Evolutionary conservation across 2,797 vertebrate genomes (phyloP).

Genomic region (Sebastes iracundus): DNA sequence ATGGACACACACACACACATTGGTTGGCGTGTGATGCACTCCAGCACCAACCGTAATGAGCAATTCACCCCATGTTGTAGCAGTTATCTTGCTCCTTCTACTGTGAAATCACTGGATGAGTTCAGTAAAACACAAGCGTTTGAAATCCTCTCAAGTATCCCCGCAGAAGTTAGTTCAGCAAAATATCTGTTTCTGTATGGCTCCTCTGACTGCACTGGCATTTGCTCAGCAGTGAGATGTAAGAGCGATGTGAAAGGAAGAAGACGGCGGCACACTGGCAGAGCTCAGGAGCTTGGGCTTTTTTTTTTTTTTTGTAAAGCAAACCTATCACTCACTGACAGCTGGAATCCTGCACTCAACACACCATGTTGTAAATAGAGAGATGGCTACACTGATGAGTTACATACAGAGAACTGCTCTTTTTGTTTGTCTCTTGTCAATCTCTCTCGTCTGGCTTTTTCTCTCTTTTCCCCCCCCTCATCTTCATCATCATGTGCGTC

Average conservation of each 20-base stretch:
- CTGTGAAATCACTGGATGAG: conserved; percentile 45
- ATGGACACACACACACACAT: not conserved
- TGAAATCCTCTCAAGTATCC: not conserved
- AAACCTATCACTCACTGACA: conserved; percentile 36
- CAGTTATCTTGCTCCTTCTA: conserved; percentile 40
- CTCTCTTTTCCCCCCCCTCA: not conserved
- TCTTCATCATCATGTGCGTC: not conserved
- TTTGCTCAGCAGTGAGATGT: conserved; percentile 27
- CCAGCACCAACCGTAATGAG: conserved; percentile 42
- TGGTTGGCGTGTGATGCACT: conserved; percentile 19
- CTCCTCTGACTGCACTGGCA: conserved; percentile 6
- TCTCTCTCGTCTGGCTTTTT: not conserved
- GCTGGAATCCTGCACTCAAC: conserved; percentile 11
- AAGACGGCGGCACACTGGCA: conserved; percentile 7
- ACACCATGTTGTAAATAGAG: conserved; percentile 18
- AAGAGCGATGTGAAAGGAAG: conserved; percentile 4
- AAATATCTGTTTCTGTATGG: not conserved
- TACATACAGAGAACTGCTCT: conserved; percentile 5
- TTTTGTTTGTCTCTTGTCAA: conserved; percentile 2
- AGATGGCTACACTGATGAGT: conserved; percentile 33
- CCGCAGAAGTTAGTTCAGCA: conserved; percentile 11
- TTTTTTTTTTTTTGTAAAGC: not conserved
- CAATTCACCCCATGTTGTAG: conserved; percentile 23
- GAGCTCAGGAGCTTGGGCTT: conserved; percentile 4
- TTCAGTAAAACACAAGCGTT: conserved; percentile 6